Base-by-base conservation (phyloP, 2,113 vertebrate genomes). In the Hystrix brachyura region DNA sequence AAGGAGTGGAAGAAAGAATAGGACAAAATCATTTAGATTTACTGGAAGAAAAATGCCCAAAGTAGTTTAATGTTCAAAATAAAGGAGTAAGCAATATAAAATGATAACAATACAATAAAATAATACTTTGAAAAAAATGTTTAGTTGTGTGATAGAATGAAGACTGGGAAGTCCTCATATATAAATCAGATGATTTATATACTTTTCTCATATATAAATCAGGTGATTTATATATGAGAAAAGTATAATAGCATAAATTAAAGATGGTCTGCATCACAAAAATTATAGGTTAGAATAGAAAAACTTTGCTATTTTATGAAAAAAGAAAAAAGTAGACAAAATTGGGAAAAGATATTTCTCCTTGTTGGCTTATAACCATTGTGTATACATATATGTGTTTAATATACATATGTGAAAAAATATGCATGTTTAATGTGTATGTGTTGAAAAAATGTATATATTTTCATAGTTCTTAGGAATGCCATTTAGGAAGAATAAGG, bases 51-150 rank as follows among this genome's bases (percentile, higher is more conserved):
- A 93, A 84, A 43, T 90, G 4, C 8, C 55, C 51, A 46, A 93
- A 82, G 17, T 74, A 62, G 64, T 95, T 91, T 91, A 27, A n/a
- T 93, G 13, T 94, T 83, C 62, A 96, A 62, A 87, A 38, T 51
- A 65, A 78, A 51, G 12, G 38, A 78, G 5, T 87, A 57, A 83
- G 59, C 55, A 87, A 53, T 60, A 51, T 55, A 87, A 67, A 27
- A 13, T 81, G 5, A 18, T 91, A 69, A 74, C 1, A 84, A 11
- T 78, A 87, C 14, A 96, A 25, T 64, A 71, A 83, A 91, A 84
- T 1, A 87, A 17, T 0, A 86, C 29, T 87, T 18, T 72, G 29
- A 94, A 65, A n/a, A 72, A 86, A 85, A 69, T 67, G 34, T 60
- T 84, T 87, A 84, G 4, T 78, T 62, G 4, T 72, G 3, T 89